These are phyloP conservation scores for Chionis minor DNA, from an alignment of 2,113 vertebrate species.

Conservation along the genomic window DNA sequence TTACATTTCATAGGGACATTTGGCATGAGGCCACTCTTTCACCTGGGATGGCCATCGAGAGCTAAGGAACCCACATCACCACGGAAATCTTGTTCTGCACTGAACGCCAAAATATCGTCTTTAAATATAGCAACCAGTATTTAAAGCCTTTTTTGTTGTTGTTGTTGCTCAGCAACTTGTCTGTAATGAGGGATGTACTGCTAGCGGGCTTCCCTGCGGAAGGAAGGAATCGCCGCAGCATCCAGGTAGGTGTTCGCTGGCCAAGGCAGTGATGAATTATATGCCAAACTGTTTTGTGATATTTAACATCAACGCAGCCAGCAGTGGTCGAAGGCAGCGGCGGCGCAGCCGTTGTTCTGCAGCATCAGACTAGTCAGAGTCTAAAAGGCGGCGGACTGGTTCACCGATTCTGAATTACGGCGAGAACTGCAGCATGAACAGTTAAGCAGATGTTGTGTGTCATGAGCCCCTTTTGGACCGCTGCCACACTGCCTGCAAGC, in stretches of 20 bases:
- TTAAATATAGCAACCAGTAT: neutral
- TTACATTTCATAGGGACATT: neutral
- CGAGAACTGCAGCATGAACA: neutral
- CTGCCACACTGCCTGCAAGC: neutral
- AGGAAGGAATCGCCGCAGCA: neutral
- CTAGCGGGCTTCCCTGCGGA: neutral
- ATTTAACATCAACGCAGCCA: neutral
- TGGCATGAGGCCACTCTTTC: neutral
- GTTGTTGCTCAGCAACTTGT: neutral
- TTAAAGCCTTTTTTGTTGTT: neutral
- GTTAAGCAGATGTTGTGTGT: neutral
- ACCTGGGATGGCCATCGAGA: neutral
- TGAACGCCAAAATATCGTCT: neutral
- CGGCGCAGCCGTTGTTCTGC: accelerated
- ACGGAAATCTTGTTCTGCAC: neutral
- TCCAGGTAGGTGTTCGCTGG: neutral
- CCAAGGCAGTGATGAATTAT: neutral
- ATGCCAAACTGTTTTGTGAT: neutral
- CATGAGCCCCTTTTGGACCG: neutral
- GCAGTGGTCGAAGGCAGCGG: neutral
- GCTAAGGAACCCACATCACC: neutral
- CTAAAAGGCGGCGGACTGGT: neutral
- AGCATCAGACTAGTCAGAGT: too few species aligned
- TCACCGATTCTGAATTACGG: neutral
- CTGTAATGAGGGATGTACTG: neutral